These are phyloP conservation scores for Craniophora ligustri DNA, from an alignment of 2,888 invertebrate species.

Conservation along the genomic window DNA sequence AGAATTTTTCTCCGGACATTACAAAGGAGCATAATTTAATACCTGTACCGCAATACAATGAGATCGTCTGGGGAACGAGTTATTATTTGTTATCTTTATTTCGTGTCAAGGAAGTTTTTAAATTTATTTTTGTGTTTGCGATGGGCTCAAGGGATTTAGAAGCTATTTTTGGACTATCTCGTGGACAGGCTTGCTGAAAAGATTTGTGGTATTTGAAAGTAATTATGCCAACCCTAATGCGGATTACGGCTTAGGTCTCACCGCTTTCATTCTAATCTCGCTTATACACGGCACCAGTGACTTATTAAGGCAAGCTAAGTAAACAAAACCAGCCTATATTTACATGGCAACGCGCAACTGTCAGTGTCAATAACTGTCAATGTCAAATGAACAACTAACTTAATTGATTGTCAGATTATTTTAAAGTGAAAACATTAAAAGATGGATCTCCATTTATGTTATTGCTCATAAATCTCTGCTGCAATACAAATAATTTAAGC, in stretches of 20 bases:
- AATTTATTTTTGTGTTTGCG: neutral
- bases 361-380: too few relatives aligned
- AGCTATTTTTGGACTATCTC: conserved; percentile 1
- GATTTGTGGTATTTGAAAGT: neutral
- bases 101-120: conserved; percentile 4
- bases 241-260: neutral
- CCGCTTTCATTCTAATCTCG: too few relatives aligned
- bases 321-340: too few relatives aligned
- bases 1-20: conserved; percentile 17
- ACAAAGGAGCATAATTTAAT: conserved; percentile 44
- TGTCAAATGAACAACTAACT: too few relatives aligned
- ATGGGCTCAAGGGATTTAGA: neutral
- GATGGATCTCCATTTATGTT: too few relatives aligned
- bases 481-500: neutral
- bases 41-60: conserved; percentile 39
- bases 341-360: too few relatives aligned
- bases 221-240: neutral
- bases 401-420: too few relatives aligned
- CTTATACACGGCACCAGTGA: too few relatives aligned
- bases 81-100: conserved; percentile 27
- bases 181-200: neutral
- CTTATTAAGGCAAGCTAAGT: too few relatives aligned
- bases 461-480: neutral
- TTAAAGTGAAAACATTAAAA: too few relatives aligned
- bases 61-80: conserved; percentile 9